Evolutionary conservation across 2,888 invertebrate genomes (phyloP), one percentile per base, ranked within the genome.

Genomic region (Thymelicus acteon): DNA sequence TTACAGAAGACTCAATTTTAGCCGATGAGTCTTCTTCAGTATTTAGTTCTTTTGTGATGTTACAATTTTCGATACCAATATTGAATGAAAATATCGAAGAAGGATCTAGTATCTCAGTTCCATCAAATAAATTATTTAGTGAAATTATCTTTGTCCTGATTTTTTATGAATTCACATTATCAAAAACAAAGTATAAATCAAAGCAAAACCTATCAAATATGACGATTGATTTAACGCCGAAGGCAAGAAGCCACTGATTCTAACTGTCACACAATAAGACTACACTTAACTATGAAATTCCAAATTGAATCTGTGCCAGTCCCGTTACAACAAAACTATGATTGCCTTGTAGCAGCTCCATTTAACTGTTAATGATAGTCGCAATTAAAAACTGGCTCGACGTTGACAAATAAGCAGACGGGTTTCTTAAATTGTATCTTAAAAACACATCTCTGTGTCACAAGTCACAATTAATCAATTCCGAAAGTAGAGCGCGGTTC

Each of bases 391-490:
- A 87, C 82, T 81, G 83, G 79, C 78, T 76, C 72, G 75, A 78
- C 77, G 83, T 80, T 83, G 85, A 88, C 87, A 88, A 87, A 86
- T 86, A 84, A 81, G 79, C 82, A 75, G 80, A 79, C 81, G 79
- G 79, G 75, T 82, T 85, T 85, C 82, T 81, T 84, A 89, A 90
- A 90, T 90, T 88, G 85, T 84, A 85, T 82, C 80, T 74, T 78
- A 79, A 79, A 80, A 77, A 80, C 72, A 81, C 80, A 79, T 84
- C 82, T 84, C 78, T 82, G 80, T 83, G 79, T 82, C 83, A 79
- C 80, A 84, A 85, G 87, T 82, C 77, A 88, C 88, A 91, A 93
- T 93, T 93, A 92, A 93, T 93, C 92, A 93, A 92, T 92, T 89
- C 82, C 77, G 83, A 88, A 91, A 87, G 80, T 90, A 79, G 90